Evolutionary conservation across 2,888 invertebrate genomes (phyloP).

Genomic region (Balanococcus diminutus): DNA sequence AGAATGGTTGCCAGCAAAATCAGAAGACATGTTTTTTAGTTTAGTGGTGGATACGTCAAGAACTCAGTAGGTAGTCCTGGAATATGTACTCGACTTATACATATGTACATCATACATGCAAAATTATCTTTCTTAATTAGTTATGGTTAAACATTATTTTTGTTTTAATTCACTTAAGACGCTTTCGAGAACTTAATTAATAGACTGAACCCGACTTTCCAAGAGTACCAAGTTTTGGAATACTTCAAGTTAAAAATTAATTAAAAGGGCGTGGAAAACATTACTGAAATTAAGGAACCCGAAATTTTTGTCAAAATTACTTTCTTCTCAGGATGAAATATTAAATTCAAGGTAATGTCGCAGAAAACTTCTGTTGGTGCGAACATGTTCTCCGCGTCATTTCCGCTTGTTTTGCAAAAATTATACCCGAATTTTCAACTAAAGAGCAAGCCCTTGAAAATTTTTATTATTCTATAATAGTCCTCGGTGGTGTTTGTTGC

Average conservation of each 20-base stretch:
- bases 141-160: constrained; percentile 17
- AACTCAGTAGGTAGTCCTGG: background rate
- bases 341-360: background rate
- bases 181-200: constrained; percentile 30
- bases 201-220: background rate
- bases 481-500: background rate
- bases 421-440: background rate
- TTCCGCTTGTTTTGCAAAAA: constrained; percentile 14
- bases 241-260: constrained; percentile 28
- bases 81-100: background rate
- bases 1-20: too few species aligned
- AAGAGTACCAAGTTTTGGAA: constrained; percentile 1
- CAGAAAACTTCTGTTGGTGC: background rate
- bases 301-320: constrained; percentile 39
- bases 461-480: background rate
- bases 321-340: background rate
- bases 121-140: constrained; percentile 34
- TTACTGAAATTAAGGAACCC: constrained; percentile 22
- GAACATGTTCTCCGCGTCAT: background rate
- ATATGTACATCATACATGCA: constrained; percentile 17
- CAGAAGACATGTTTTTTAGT: too few species aligned
- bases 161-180: constrained; percentile 37
- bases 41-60: too few species aligned
- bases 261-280: constrained; percentile 32
- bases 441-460: background rate